Base-by-base conservation (phyloP, 64 coral and sea anemone species). In the Montipora capricornis region DNA sequence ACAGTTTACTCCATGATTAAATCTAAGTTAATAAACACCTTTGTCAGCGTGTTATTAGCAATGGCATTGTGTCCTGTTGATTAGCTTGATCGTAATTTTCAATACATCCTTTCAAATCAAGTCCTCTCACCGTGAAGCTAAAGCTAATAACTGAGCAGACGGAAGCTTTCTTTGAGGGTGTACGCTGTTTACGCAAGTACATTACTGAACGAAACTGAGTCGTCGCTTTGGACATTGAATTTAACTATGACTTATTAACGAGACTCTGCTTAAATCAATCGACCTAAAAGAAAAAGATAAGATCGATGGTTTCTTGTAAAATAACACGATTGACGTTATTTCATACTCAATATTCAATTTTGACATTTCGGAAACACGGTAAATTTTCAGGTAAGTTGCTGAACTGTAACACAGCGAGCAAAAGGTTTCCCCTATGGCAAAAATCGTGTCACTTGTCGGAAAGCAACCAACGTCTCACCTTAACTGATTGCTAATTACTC, bases 1-100 rank as follows among this genome's bases (percentile, higher is more conserved):
- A 85, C 82, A 85, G 58, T 83, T 83, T 68, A 83, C 81, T 47
- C 58, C 58, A 47, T 47, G 81, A 86, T 86, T 50, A 52, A 73
- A 70, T 50, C 82, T 73, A 13, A 86, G 62, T 71, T 86, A 73
- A 86, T 71, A 73, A 86, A 86, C 44, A 16, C 19, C 82, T 71
- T 70, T 86, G 82, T 86, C 47, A 86, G 66, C 47, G 14, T 17
- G 45, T 68, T 71, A 86, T 86, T 86, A 73, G 81, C 26, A 5
- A 16, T 22, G 81, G 62, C 67, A 86, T 86, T 86, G 64, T 86
- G 17, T 86, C 64, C 19, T 50, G 62, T 20, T 50, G 60, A 60
- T 68, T 60, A 69, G 60, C 47, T 2, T 84, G 81, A 84, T 22
- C 71, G 82, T n/a, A 3, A 48, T 8, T 78, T 50, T 71, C 66